Percentiles rank a stretch among this genome's conserved stretches.
These are phyloP conservation scores for Merodon equestris DNA, from an alignment of 2,888 invertebrate genomes.

Conservation along the genomic window DNA sequence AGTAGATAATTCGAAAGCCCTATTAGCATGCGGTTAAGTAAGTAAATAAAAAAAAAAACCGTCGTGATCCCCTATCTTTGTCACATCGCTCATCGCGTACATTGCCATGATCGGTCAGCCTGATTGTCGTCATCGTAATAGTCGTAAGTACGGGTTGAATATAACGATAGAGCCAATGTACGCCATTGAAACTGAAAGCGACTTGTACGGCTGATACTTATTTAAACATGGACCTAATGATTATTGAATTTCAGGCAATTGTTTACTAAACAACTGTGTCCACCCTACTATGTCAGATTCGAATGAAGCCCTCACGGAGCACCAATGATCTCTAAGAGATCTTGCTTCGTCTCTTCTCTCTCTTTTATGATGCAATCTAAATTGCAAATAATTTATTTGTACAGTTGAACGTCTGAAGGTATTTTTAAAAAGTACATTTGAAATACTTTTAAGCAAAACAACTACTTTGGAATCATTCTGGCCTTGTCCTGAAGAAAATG, in stretches of 20 bases:
- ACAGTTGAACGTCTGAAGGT: background rate
- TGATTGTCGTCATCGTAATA: constrained; percentile 10
- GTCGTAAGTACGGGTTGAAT: constrained; percentile 9
- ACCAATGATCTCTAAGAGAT: too few species aligned
- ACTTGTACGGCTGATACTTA: constrained; percentile 27
- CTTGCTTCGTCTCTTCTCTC: too few species aligned
- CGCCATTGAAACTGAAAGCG: constrained; percentile 67
- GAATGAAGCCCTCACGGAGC: constrained; percentile 22
- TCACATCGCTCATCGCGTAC: constrained; percentile 2
- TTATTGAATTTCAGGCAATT: constrained; percentile 28
- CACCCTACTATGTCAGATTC: constrained; percentile 2
- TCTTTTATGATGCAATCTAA: constrained; percentile 14
- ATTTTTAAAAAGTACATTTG: too few species aligned
- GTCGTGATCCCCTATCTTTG: constrained; percentile 9
- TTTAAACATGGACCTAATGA: constrained; percentile 24
- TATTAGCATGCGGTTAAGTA: constrained; percentile 39
- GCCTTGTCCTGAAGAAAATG: too few species aligned
- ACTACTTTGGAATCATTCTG: too few species aligned
- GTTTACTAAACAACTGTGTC: background rate
- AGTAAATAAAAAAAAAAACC: background rate
- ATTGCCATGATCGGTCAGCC: constrained; percentile 16
- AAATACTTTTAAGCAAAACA: too few species aligned
- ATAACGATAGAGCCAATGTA: constrained; percentile 45
- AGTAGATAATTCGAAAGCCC: constrained; percentile 55
- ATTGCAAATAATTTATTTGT: constrained; percentile 6